A percentile compares a stretch with the other conserved stretches of the same genome.
phyloP scores from a whole-genome alignment of 1,140 invertebrate genomes.

The Chlorops oryzae region DNA sequence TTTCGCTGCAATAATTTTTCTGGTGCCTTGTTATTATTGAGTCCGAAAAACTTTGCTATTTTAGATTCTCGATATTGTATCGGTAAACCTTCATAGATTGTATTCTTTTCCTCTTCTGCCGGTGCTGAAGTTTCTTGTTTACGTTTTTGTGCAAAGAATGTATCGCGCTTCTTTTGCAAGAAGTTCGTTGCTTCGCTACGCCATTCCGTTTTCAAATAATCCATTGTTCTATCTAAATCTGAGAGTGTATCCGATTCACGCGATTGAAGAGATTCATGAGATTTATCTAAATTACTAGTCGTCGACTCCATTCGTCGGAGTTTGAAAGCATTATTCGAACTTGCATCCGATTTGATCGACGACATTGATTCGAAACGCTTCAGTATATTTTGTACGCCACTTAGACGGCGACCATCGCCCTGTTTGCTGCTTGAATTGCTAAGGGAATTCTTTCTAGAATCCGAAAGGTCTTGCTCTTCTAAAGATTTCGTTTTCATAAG shows the following conservation, averaged over 20 bases:
- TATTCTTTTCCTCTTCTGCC: constrained; percentile 11
- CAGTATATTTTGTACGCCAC: constrained; percentile 36
- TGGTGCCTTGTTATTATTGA: constrained; percentile 26
- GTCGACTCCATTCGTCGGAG: constrained; percentile 39
- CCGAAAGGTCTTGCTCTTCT: constrained; percentile 35
- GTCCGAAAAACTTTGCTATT: constrained; percentile 39
- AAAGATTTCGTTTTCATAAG: constrained; percentile 38
- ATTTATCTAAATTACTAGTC: constrained; percentile 37
- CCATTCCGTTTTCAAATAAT: constrained; percentile 42
- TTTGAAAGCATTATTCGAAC: constrained; percentile 32
- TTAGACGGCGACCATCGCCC: constrained; percentile 18
- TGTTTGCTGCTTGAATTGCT: constrained; percentile 7
- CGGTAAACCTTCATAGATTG: constrained; percentile 13
- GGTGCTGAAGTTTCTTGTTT: constrained; percentile 17
- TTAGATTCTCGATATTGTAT: constrained; percentile 28
- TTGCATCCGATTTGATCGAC: constrained; percentile 29
- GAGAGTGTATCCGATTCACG: constrained; percentile 38
- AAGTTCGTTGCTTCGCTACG: constrained; percentile 43
- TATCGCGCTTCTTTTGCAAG: constrained; percentile 38
- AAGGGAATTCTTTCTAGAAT: background rate
- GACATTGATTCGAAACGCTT: constrained; percentile 42
- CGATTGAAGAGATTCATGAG: constrained; percentile 23
- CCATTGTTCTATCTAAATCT: constrained; percentile 42
- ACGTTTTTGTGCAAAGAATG: constrained; percentile 25
- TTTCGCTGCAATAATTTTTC: constrained; percentile 36